A percentile compares a stretch with the other conserved stretches of the same genome.
Evolutionary conservation across 2,888 invertebrate species (phyloP).

Genomic region (Cyclophora punctaria): DNA sequence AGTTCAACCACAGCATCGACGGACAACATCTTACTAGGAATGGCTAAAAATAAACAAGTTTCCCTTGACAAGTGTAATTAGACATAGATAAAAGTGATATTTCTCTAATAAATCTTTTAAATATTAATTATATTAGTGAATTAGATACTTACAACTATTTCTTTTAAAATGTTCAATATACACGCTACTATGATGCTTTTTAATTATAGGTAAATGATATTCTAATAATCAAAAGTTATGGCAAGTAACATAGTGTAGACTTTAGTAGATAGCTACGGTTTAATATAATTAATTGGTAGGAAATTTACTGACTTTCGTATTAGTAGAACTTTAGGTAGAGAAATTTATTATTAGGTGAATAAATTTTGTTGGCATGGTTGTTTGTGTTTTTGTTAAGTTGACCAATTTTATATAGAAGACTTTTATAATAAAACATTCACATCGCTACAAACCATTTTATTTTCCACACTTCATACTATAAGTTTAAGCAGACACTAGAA

Average conservation of each 20-base stretch:
- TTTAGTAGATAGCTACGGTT: slow-evolving; percentile 28
- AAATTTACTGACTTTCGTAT: slow-evolving; percentile 21
- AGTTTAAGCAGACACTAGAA: no score
- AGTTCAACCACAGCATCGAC: slow-evolving; percentile 63
- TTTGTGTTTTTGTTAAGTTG: slow-evolving; percentile 21
- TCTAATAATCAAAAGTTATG: no score
- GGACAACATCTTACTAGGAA: slow-evolving; percentile 67
- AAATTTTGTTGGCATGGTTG: slow-evolving; percentile 43
- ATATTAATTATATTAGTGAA: slow-evolving; percentile 1
- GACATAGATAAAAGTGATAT: slow-evolving; percentile 16
- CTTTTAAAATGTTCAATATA: neutral
- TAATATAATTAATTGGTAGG: slow-evolving; percentile 27
- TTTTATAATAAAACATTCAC: no score
- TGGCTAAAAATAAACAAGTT: slow-evolving; percentile 53
- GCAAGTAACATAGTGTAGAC: slow-evolving; percentile 4
- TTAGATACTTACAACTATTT: neutral
- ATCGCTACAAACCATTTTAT: no score
- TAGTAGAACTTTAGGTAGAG: slow-evolving; percentile 12
- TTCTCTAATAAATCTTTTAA: slow-evolving; percentile 7
- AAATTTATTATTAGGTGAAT: slow-evolving; percentile 32
- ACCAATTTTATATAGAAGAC: no score
- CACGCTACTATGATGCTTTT: no score
- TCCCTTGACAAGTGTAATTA: slow-evolving; percentile 46
- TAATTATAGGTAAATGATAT: no score
- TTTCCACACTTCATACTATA: slow-evolving; percentile 6